A percentile compares a stretch with the other conserved stretches of the same genome.
These are phyloP conservation scores for Hypocryptadius cinnamomeus DNA, from an alignment of 2,113 vertebrate species.

Conservation along the genomic window DNA sequence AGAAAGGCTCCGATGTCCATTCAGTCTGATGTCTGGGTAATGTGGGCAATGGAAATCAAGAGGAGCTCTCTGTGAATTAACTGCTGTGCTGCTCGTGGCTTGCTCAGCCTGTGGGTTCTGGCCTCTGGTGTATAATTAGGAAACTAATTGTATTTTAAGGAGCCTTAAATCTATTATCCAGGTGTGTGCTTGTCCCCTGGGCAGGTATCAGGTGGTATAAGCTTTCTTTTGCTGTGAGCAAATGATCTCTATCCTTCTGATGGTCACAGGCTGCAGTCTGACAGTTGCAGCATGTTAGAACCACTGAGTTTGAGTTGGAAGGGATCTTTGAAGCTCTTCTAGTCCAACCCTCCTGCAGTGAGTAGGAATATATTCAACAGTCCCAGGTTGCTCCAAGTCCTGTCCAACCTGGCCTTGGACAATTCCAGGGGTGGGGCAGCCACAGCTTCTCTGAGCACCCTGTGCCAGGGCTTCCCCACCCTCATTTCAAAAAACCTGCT, in stretches of 20 bases:
- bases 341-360: neutral
- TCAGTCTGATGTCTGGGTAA: neutral
- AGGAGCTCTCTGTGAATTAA: neutral
- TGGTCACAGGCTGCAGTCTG: fast-evolving
- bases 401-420: neutral
- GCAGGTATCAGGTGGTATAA: neutral
- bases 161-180: neutral
- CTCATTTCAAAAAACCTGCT: neutral
- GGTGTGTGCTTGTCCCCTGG: neutral
- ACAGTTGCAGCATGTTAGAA: neutral
- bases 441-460: neutral
- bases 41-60: neutral
- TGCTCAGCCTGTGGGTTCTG: neutral
- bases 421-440: neutral
- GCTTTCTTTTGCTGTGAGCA: neutral
- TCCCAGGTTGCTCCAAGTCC: neutral
- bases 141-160: neutral
- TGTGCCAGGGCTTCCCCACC: neutral
- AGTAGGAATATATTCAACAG: neutral
- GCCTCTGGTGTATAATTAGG: neutral
- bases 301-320: neutral
- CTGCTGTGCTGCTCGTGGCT: neutral
- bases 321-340: neutral
- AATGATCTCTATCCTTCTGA: neutral
- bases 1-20: neutral